Conservation (phyloP, 1,140 invertebrate species). For the Nomia melanderi region DNA sequence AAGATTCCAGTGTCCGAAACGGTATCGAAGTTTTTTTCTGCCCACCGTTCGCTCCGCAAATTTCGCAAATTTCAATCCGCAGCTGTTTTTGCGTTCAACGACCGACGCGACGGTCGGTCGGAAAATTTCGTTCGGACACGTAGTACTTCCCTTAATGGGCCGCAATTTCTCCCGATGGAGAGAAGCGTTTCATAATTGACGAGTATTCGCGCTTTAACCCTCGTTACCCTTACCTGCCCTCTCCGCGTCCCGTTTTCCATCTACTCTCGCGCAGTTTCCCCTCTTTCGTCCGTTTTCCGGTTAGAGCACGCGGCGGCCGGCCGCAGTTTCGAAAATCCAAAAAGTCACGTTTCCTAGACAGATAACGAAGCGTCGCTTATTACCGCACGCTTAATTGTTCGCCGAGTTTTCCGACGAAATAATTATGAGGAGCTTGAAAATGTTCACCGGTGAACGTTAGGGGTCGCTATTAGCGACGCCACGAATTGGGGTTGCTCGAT, state of each 20-base stretch:
- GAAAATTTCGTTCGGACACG: slow-evolving; percentile 66
- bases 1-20: too few species aligned
- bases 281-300: neutral
- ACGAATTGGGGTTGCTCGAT: too few species aligned
- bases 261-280: neutral
- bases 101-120: slow-evolving; percentile 27
- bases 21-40: slow-evolving; percentile 37
- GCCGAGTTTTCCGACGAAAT: slow-evolving; percentile 44
- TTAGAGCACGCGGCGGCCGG: slow-evolving; percentile 1
- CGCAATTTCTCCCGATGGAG: slow-evolving; percentile 56
- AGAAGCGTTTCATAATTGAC: slow-evolving; percentile 68
- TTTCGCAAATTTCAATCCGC: slow-evolving; percentile 8
- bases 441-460: neutral
- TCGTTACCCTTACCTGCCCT: slow-evolving; percentile 43
- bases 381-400: slow-evolving; percentile 57
- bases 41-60: neutral
- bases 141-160: slow-evolving; percentile 66
- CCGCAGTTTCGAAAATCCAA: slow-evolving; percentile 59
- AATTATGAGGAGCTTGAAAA: slow-evolving; percentile 49
- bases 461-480: neutral
- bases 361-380: slow-evolving; percentile 61
- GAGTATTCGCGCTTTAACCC: slow-evolving; percentile 67
- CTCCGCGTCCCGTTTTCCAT: neutral
- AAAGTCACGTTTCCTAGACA: slow-evolving; percentile 62
- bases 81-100: slow-evolving; percentile 52